A percentile compares a stretch with the other conserved stretches of the same genome.
Evolutionary conservation across 1,140 invertebrate species (phyloP).

Genomic region (Hyles euphorbiae): DNA sequence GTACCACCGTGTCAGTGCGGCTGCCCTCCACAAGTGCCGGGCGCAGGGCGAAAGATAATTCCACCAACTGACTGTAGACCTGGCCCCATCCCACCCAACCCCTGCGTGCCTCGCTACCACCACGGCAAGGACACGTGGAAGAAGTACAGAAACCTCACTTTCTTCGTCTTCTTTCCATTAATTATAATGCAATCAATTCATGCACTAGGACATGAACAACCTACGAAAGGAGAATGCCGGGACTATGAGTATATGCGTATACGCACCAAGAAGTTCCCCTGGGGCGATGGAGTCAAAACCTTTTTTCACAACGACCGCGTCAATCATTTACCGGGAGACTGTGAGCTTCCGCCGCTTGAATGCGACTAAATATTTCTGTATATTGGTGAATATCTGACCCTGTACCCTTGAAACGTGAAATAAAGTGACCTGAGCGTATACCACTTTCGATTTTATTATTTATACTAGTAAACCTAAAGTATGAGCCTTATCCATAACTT

Average conservation of each 20-base stretch:
- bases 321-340: constrained; percentile 88
- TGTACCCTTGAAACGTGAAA: too few species aligned
- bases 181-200: constrained; percentile 45
- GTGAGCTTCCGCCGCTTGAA: constrained; percentile 71
- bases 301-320: constrained; percentile 88
- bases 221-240: constrained; percentile 42
- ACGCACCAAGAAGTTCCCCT: constrained; percentile 82
- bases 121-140: constrained; percentile 46
- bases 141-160: constrained; percentile 45
- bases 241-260: constrained; percentile 64
- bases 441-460: too few species aligned
- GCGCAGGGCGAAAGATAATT: constrained; percentile 26
- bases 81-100: constrained; percentile 45
- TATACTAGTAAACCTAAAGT: too few species aligned
- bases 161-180: constrained; percentile 47
- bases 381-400: too few species aligned
- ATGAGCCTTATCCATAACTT: too few species aligned
- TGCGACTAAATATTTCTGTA: constrained; percentile 35
- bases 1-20: constrained; percentile 21
- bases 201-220: constrained; percentile 24
- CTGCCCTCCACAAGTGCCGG: constrained; percentile 24
- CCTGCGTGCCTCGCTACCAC: constrained; percentile 45
- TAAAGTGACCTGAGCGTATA: too few species aligned
- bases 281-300: constrained; percentile 88
- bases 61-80: constrained; percentile 38